phyloP scores from a whole-genome alignment of 2,113 vertebrate species.

The Podarcis muralis region DNA sequence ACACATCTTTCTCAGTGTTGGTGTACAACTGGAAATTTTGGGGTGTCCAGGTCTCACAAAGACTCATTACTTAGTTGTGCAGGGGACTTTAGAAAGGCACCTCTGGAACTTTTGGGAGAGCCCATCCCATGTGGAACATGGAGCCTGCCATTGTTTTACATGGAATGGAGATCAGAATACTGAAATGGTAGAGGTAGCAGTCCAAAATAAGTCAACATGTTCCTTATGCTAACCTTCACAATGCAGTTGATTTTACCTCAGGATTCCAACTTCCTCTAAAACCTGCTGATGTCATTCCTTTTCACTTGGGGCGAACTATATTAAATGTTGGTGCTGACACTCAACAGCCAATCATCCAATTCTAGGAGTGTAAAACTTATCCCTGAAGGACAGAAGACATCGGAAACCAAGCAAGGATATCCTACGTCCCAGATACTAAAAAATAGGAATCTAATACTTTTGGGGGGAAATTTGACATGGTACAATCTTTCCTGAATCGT shows the following conservation, averaged over 20 bases:
- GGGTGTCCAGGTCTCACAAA: not conserved
- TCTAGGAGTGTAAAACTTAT: accelerated
- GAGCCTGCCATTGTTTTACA: not conserved
- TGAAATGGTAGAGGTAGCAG: not conserved
- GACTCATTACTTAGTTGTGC: not conserved
- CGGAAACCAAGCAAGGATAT: not conserved
- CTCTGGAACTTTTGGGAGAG: not conserved
- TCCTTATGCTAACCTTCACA: not conserved
- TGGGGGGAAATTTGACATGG: too few species aligned
- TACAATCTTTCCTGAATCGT: not conserved
- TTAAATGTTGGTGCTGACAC: accelerated
- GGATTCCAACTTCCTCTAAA: not conserved
- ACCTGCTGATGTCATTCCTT: not conserved
- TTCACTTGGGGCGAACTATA: not conserved
- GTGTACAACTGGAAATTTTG: not conserved
- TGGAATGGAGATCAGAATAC: not conserved
- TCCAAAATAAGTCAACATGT: not conserved
- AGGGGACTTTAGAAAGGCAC: not conserved
- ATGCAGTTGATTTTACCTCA: not conserved
- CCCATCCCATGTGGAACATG: not conserved
- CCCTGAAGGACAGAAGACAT: not conserved
- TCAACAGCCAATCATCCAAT: not conserved
- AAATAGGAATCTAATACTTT: not conserved
- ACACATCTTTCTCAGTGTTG: not conserved
- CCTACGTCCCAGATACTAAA: not conserved